These are phyloP conservation scores for Euura lappo DNA, from an alignment of 1,140 invertebrate species.

Conservation along the genomic window DNA sequence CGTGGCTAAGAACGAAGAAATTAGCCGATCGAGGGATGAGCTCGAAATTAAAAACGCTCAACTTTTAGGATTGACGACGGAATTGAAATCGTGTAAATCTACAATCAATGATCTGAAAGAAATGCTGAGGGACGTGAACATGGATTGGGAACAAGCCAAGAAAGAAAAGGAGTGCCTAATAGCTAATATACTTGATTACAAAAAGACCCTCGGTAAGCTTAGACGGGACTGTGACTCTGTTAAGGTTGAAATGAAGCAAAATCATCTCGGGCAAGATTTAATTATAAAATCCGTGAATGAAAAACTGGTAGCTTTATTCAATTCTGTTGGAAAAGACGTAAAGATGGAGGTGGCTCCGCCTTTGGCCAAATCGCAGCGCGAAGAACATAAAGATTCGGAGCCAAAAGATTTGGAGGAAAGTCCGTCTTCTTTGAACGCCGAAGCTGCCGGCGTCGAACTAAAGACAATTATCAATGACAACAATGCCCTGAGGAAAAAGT, in stretches of 20 bases:
- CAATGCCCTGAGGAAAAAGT: slow-evolving; percentile 38
- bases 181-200: slow-evolving; percentile 35
- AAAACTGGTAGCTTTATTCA: not conserved
- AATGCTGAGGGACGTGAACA: slow-evolving; percentile 23
- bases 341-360: not conserved
- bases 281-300: not conserved
- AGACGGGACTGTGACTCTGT: slow-evolving; percentile 28
- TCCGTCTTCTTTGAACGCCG: no score
- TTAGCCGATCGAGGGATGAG: slow-evolving; percentile 30
- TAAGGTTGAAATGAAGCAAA: not conserved
- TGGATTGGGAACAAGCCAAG: slow-evolving; percentile 27
- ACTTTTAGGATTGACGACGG: slow-evolving; percentile 28
- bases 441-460: slow-evolving; percentile 36
- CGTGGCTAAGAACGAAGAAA: slow-evolving; percentile 14
- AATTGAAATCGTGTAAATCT: slow-evolving; percentile 36
- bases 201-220: slow-evolving; percentile 25
- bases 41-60: slow-evolving; percentile 37
- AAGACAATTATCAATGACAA: slow-evolving; percentile 40
- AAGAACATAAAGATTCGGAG: not conserved
- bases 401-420: not conserved
- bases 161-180: slow-evolving; percentile 38
- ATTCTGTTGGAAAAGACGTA: not conserved
- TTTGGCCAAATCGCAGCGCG: not conserved
- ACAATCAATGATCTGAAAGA: slow-evolving; percentile 37
- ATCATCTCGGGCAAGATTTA: not conserved